A percentile compares a stretch with the other conserved stretches of the same genome.
Evolutionary conservation across 2,113 vertebrate species (phyloP).

Genomic region (Chaetodon trifascialis): DNA sequence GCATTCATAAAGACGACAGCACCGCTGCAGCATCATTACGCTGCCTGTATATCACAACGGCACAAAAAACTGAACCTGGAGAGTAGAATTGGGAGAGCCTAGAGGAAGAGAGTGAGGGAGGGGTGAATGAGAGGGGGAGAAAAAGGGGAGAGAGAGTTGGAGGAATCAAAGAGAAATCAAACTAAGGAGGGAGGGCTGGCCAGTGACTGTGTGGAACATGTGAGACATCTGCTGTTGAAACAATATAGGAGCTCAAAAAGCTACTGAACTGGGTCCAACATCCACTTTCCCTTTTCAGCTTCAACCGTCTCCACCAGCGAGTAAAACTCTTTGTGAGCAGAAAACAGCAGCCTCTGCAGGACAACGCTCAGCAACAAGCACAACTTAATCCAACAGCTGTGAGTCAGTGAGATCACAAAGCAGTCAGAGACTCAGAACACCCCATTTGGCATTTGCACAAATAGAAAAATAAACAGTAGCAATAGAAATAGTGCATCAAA

Average conservation of each 20-base stretch:
- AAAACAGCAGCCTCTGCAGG: conserved; percentile 72
- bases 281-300: conserved; percentile 7
- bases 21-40: background rate
- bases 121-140: background rate
- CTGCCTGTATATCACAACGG: background rate
- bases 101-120: background rate
- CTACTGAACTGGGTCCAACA: conserved; percentile 44
- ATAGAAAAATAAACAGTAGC: fast-evolving
- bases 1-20: too few relatives aligned
- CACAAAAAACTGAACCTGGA: background rate
- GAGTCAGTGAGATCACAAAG: background rate
- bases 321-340: conserved; percentile 4
- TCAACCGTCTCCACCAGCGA: background rate
- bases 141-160: background rate
- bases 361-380: conserved; percentile 20
- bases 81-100: background rate
- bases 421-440: background rate
- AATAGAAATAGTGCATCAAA: background rate
- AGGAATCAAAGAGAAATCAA: conserved; percentile 6
- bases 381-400: background rate
- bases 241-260: conserved; percentile 36
- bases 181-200: background rate
- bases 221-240: conserved; percentile 70
- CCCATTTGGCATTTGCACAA: background rate
- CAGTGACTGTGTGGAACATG: conserved; percentile 41